phyloP scores from a whole-genome alignment of 2,797 vertebrate species.

The Chloroceryle inda region DNA sequence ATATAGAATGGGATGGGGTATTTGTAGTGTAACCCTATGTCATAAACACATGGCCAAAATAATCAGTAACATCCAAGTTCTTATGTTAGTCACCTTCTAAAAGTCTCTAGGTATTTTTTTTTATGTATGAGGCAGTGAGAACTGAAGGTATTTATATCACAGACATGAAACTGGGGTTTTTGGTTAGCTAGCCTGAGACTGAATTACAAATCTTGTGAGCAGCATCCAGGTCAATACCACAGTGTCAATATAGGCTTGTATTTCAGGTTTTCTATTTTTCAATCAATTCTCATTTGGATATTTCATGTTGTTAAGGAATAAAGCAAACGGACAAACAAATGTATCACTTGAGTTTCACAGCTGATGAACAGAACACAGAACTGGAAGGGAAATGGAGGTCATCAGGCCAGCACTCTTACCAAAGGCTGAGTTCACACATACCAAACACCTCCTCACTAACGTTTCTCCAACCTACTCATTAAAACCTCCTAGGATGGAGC shows the following conservation, averaged over 20 bases:
- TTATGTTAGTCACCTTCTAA: not conserved
- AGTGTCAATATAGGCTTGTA: not conserved
- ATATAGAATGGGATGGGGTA: not conserved
- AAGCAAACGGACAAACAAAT: not conserved
- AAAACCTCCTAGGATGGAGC: not conserved
- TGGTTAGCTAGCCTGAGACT: not conserved
- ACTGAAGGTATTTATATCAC: not conserved
- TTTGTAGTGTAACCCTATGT: not conserved
- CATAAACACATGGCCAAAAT: not conserved
- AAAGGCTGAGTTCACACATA: not conserved
- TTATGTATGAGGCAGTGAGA: not conserved
- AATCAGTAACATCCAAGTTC: not conserved
- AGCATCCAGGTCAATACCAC: not conserved
- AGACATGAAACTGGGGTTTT: not conserved
- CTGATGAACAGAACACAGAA: not conserved
- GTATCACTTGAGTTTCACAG: not conserved
- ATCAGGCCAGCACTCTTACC: not conserved
- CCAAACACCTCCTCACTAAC: not conserved
- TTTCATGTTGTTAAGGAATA: not conserved
- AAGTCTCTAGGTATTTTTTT: not conserved
- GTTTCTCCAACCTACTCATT: not conserved
- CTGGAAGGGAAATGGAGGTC: not conserved
- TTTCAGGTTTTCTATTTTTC: not conserved
- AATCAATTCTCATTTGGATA: not conserved
- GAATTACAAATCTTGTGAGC: not conserved